Base-by-base conservation (phyloP, 1,140 invertebrate species). In the Sarcophaga peregrina region DNA sequence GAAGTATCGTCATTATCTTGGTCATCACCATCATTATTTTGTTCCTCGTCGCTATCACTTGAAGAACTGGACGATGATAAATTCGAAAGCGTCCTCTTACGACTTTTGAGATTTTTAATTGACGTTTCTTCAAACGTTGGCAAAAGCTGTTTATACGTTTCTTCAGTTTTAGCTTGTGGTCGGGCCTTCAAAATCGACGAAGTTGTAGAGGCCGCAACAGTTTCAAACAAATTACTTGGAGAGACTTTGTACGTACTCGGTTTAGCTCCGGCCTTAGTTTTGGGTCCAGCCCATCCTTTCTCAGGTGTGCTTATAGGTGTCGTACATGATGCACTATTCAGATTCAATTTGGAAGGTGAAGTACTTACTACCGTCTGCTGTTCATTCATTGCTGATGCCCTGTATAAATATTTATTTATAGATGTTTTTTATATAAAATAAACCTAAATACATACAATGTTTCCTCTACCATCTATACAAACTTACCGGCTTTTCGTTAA, bases 1-100 rank as follows among this genome's bases (percentile, higher is more conserved):
- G 87, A 86, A 68, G 87, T 89, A 50, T 89, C 88, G 78, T 90
- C 89, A 68, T 87, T 86, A 82, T 90, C 88, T 72, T 86, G 84
- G 47, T 86, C 86, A 78, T 89, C 87, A 76, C 86, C 84, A 80
- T 87, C 80, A 73, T 85, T 83, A 72, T 91, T 87, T 11, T 90
- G 89, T 8, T 90, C 89, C 58, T 90, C 89, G 10, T 90, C 89
- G 48, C 88, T 90, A 8, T 90, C 89, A 80, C 87, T 90, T 0
- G 88, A 89, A n/a, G 89, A 86, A 52, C 87, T 87, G 0, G 87
- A 84, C 10, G 89, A 89, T 7, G 88, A 90, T 25, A 89, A 81
- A 78, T 90, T 87, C 2, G 89, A 90, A 75, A 88, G 86, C 7
- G 87, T 89, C 50, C 87, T 86, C 75, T 88, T 90, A 0, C 88